Base-by-base conservation (phyloP, 2,888 invertebrate genomes). In the Apoda limacodes region DNA sequence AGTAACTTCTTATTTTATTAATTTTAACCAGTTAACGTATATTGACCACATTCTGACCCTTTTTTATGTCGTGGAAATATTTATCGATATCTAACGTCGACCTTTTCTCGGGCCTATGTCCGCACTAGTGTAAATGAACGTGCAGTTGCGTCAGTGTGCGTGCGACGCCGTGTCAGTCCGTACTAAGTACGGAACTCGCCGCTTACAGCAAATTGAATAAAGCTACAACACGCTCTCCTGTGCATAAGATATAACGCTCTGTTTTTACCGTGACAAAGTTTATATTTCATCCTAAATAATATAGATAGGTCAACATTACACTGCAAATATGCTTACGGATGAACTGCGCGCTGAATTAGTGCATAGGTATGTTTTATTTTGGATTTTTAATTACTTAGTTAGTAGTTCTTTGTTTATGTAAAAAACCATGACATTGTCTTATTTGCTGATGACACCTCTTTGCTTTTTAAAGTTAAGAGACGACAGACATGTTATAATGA, bases 161-260 rank as follows among this genome's bases (percentile, higher is more conserved):
- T 42, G 42, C 42, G 51, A 41, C 50, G 51, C 61, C 63, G 76
- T 78, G 56, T 72, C 78, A 78, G 60, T 44, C 75, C 50, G 78
- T 76, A 59, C 76, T 70, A 55, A 74, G 78, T 64, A 78, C 78
- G 71, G 59, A 62, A 60, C 55, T 46, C 38, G 45, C 26, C 34
- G 28, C 19, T 38, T 36, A 31, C 41, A 30, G n/a, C 30, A 45
- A 45, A 40, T 46, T 42, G 34, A 33, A 43, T 39, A 69, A 61
- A 48, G 60, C 44, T 47, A 38, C 33, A 14, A 35, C 30, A 34
- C 22, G 12, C 27, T 3, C 17, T n/a, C 13, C 15, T 20, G 7
- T 21, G n/a, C 21, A 33, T 23, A 30, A 20, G 6, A 38, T 31
- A 21, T 23, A 32, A 11, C 19, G 32, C 30, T 25, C 13, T 41